phyloP scores from a whole-genome alignment of 2,888 invertebrate genomes.

The Gortyna flavago region DNA sequence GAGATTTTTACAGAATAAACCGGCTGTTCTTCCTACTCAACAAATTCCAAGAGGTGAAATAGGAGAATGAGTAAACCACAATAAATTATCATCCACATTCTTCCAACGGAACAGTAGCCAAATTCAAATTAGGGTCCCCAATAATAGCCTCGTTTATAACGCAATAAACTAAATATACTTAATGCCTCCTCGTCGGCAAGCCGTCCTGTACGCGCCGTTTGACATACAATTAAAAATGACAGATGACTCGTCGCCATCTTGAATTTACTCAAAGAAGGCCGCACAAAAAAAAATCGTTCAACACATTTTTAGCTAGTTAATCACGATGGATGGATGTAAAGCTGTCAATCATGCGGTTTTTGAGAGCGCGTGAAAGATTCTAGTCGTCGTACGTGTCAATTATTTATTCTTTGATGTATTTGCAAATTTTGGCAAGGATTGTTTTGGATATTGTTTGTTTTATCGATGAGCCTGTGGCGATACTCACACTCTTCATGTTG shows the following conservation, averaged over 20 bases:
- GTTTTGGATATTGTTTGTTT: slow-evolving; percentile 15
- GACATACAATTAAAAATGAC: slow-evolving; percentile 90
- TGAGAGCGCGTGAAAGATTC: slow-evolving; percentile 57
- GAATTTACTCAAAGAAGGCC: slow-evolving; percentile 81
- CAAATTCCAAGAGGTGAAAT: slow-evolving; percentile 11
- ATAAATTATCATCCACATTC: slow-evolving; percentile 52
- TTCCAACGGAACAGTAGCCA: slow-evolving; percentile 61
- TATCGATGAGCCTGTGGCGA: not conserved
- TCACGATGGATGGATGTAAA: slow-evolving; percentile 74
- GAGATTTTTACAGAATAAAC: too few species aligned
- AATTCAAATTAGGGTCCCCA: slow-evolving; percentile 80
- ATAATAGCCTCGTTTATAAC: slow-evolving; percentile 85
- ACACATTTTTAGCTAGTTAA: slow-evolving; percentile 83
- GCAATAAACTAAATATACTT: slow-evolving; percentile 88
- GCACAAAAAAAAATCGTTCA: slow-evolving; percentile 77
- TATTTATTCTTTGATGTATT: slow-evolving; percentile 61
- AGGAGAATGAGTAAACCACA: slow-evolving; percentile 21
- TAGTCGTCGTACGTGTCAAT: slow-evolving; percentile 55
- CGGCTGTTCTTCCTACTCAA: not conserved
- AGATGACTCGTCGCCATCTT: slow-evolving; percentile 86
- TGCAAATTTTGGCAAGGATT: slow-evolving; percentile 54
- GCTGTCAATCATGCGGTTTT: slow-evolving; percentile 76
- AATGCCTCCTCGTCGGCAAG: slow-evolving; percentile 78
- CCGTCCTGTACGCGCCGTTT: slow-evolving; percentile 73
- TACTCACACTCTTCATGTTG: not conserved